Percentiles rank a stretch among this genome's conserved stretches.
These are phyloP conservation scores for Phrynocephalus vlangalii DNA, from an alignment of 2,797 vertebrate species.

Conservation along the genomic window DNA sequence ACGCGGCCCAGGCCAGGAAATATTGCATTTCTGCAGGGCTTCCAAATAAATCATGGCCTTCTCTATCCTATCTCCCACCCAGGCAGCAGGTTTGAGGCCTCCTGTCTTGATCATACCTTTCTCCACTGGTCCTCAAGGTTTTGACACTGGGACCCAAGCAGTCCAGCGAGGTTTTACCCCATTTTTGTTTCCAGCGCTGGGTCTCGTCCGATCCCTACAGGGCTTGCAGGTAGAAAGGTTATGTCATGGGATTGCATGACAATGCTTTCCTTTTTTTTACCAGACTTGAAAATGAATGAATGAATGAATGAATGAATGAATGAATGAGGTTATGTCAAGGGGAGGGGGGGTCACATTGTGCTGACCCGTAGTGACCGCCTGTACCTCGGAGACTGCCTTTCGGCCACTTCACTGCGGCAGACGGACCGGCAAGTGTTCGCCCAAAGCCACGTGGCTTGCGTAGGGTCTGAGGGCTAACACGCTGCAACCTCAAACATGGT, in stretches of 20 bases:
- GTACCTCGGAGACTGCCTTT: no score
- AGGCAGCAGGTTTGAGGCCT: background rate
- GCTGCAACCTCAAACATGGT: no score
- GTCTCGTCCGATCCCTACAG: no score
- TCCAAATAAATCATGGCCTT: background rate
- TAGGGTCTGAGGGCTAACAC: background rate
- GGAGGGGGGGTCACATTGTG: fast-evolving
- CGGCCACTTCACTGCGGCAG: fast-evolving
- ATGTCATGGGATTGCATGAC: background rate
- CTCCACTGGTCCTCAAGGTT: background rate
- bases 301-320: background rate
- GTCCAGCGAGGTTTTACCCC: background rate
- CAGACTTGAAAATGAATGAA: no score
- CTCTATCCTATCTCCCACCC: background rate
- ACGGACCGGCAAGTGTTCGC: no score
- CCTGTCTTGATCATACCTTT: background rate
- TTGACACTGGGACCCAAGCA: background rate
- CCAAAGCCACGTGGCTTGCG: no score
- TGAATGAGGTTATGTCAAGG: background rate
- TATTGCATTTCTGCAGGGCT: background rate
- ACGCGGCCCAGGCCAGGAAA: background rate
- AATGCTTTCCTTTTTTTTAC: no score
- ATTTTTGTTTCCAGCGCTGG: background rate
- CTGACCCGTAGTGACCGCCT: no score
- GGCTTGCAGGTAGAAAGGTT: background rate